Conservation (phyloP, 2,888 invertebrate species). For the Steinernema scapterisci region DNA sequence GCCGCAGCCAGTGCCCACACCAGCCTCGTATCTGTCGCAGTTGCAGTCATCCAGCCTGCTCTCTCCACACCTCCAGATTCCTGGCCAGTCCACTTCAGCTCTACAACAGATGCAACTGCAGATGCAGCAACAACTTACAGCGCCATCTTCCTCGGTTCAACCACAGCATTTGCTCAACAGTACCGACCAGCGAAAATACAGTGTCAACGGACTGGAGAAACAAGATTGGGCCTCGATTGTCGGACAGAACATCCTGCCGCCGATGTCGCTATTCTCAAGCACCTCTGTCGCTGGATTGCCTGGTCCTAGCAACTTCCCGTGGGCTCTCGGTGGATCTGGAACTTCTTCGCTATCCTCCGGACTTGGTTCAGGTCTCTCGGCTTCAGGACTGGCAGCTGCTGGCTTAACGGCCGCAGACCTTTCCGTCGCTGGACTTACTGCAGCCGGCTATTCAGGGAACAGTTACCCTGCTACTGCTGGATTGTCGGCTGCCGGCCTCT, state of each 20-base stretch:
- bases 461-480: too few species aligned
- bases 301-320: too few species aligned
- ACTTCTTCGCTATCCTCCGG: too few species aligned
- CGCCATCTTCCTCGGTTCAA: background rate
- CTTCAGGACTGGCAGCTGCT: too few species aligned
- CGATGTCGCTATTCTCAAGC: background rate
- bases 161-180: background rate
- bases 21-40: background rate
- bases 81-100: background rate
- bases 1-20: background rate
- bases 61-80: background rate
- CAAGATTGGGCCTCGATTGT: conserved; percentile 7
- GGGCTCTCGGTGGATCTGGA: too few species aligned
- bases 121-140: background rate
- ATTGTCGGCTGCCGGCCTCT: background rate
- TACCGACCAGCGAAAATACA: background rate
- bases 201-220: background rate
- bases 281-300: background rate
- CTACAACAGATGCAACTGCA: background rate
- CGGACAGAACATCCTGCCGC: background rate
- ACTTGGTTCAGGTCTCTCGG: too few species aligned
- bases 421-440: too few species aligned
- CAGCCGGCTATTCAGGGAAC: background rate
- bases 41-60: background rate
- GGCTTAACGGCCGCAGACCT: too few species aligned